phyloP scores from a whole-genome alignment of 2,888 invertebrate genomes.

The Xestia ashworthii region DNA sequence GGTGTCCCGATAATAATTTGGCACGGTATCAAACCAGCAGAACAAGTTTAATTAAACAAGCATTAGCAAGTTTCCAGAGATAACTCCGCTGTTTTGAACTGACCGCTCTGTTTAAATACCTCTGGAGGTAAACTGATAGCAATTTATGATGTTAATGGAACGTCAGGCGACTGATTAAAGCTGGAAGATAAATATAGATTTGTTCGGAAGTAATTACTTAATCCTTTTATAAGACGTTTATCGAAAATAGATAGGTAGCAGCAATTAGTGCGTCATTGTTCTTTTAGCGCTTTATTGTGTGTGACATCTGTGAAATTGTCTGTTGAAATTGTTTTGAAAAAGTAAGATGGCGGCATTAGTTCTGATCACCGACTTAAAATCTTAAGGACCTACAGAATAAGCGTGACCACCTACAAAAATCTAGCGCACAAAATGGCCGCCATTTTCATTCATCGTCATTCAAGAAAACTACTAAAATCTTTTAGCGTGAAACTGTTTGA shows the following conservation, averaged over 20 bases:
- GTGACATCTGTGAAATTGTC: background rate
- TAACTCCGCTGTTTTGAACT: conserved; percentile 53
- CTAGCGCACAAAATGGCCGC: too few species aligned
- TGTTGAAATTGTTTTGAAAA: background rate
- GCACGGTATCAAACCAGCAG: conserved; percentile 61
- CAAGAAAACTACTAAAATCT: too few species aligned
- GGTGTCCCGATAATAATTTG: conserved; percentile 66
- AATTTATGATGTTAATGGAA: conserved; percentile 45
- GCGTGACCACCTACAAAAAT: too few species aligned
- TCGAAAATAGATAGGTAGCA: background rate
- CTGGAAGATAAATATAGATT: background rate
- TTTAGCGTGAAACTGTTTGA: too few species aligned
- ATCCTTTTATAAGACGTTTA: background rate
- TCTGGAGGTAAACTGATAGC: conserved; percentile 34
- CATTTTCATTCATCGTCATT: too few species aligned
- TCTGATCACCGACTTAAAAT: background rate
- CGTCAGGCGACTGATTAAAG: conserved; percentile 14
- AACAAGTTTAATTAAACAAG: conserved; percentile 74
- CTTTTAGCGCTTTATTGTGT: background rate
- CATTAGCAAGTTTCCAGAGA: conserved; percentile 65
- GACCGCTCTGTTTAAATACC: conserved; percentile 49
- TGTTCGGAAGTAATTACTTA: background rate
- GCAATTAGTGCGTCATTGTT: background rate
- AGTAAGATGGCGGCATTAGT: background rate
- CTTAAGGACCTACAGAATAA: too few species aligned